Evolutionary conservation across 2,113 vertebrate species (phyloP).

Genomic region (Melanotaenia duboulayi): DNA sequence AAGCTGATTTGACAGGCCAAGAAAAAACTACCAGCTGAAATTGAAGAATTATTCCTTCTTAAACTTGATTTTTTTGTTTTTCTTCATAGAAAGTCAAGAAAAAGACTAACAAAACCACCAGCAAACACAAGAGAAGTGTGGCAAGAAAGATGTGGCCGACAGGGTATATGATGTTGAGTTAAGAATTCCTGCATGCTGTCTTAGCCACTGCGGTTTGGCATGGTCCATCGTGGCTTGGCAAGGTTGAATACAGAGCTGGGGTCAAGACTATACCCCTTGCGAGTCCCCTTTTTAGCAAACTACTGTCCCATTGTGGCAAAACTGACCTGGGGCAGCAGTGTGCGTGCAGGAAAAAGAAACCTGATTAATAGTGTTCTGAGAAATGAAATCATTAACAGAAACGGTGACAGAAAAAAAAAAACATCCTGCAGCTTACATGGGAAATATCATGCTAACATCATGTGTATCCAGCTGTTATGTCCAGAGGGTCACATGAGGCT

Average conservation of each 20-base stretch:
- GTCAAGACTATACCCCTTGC: conserved; percentile 55
- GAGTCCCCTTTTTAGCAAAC: conserved; percentile 60
- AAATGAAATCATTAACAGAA: conserved; percentile 1
- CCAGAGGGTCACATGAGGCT: not conserved
- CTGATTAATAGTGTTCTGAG: conserved; percentile 3
- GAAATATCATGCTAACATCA: conserved; percentile 12
- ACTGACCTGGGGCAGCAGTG: conserved; percentile 40
- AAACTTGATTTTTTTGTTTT: conserved; percentile 28
- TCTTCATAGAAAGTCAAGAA: conserved; percentile 10
- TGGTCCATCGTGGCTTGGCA: conserved; percentile 29
- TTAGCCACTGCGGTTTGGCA: conserved; percentile 49
- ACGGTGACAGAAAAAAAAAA: conserved; percentile 1
- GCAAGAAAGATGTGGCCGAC: conserved; percentile 13
- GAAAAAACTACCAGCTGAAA: conserved; percentile 67
- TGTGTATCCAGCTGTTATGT: conserved; percentile 5
- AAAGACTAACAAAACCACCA: conserved; percentile 37
- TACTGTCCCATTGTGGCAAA: conserved; percentile 59
- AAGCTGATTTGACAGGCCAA: conserved; percentile 69
- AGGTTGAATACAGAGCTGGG: conserved; percentile 38
- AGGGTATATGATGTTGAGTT: conserved; percentile 30
- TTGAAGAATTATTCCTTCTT: conserved; percentile 63
- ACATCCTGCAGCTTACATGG: conserved; percentile 7
- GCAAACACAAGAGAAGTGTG: conserved; percentile 38
- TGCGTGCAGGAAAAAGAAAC: not conserved
- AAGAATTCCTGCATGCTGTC: conserved; percentile 50